phyloP scores from a whole-genome alignment of 2,113 vertebrate species.

The Percina caprodes region DNA sequence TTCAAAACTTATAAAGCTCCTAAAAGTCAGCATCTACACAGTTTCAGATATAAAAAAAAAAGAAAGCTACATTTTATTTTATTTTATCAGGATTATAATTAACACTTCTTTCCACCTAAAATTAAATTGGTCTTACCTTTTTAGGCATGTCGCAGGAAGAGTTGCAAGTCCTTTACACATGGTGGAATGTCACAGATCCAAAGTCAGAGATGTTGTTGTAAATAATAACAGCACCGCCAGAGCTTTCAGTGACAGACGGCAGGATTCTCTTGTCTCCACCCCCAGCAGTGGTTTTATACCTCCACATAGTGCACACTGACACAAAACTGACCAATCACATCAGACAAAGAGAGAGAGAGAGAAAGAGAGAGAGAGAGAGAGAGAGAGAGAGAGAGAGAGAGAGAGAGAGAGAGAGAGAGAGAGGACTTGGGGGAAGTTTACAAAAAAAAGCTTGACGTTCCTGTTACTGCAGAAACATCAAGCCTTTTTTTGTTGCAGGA shows the following conservation, averaged over 20 bases:
- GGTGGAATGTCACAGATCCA: conserved; percentile 59
- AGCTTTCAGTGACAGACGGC: conserved; percentile 31
- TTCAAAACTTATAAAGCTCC: neutral
- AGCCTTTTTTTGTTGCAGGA: too few relatives aligned
- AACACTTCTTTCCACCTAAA: neutral
- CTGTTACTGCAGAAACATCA: neutral
- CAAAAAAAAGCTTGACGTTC: too few relatives aligned
- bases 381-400: neutral
- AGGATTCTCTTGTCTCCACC: conserved; percentile 67
- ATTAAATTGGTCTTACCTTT: conserved; percentile 86
- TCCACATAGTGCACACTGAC: conserved; percentile 38
- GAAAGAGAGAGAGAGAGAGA: neutral
- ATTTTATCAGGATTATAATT: neutral
- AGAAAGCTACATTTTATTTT: neutral
- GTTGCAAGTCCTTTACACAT: conserved; percentile 97
- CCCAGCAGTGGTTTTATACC: conserved; percentile 73
- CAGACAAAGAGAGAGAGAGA: neutral
- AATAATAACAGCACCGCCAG: neutral
- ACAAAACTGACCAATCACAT: conserved; percentile 71
- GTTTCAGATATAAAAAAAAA: neutral
- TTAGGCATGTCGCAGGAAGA: conserved; percentile 93
- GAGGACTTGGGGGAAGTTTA: conserved; percentile 3
- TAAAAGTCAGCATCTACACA: neutral
- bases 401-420: neutral
- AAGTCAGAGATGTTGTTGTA: neutral